These are phyloP conservation scores for Noctua janthina DNA, from an alignment of 2,888 invertebrate genomes.

Conservation along the genomic window DNA sequence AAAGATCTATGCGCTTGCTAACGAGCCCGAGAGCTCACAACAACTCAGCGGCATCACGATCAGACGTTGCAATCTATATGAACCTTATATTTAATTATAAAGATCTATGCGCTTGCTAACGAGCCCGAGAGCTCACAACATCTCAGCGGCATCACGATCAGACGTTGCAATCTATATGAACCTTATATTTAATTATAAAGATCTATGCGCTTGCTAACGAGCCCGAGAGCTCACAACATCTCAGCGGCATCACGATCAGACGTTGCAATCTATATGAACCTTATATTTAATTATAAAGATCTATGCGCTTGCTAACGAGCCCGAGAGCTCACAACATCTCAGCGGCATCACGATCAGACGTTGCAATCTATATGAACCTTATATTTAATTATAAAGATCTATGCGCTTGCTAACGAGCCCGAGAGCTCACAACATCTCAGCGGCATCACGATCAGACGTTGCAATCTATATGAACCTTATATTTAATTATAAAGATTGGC, in stretches of 20 bases:
- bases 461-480: neutral
- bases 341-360: neutral
- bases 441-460: conserved; percentile 6
- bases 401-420: conserved; percentile 13
- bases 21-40: conserved; percentile 19
- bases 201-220: conserved; percentile 7
- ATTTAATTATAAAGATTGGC: too few species aligned
- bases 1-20: neutral
- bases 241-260: neutral
- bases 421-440: conserved; percentile 3
- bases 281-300: neutral
- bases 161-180: neutral
- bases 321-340: conserved; percentile 3
- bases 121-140: conserved; percentile 14
- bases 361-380: neutral
- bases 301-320: conserved; percentile 14
- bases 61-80: neutral
- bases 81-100: neutral
- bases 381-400: neutral
- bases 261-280: neutral
- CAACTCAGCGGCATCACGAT: neutral
- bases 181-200: neutral
- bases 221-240: conserved; percentile 9
- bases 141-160: neutral
- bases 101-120: neutral